phyloP scores from a whole-genome alignment of 35 echinoderm and acorn worm species.

The Apostichopus japonicus region DNA sequence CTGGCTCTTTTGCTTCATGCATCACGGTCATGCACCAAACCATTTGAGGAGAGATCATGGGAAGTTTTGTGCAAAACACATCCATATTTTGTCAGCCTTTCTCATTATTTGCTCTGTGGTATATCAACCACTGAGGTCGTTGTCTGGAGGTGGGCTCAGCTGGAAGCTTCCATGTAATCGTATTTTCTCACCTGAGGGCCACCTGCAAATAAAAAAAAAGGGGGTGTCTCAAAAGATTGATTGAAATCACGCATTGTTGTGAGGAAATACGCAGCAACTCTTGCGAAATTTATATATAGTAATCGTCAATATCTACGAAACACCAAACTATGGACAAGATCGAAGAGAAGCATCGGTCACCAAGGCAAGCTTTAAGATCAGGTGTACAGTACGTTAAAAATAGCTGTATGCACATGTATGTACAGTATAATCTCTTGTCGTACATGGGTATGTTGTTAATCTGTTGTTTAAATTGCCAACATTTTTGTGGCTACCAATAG shows the following conservation, averaged over 20 bases:
- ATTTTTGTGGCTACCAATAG: no score
- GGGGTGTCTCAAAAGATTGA: neutral
- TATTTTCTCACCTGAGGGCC: conserved; percentile 21
- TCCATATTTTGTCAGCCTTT: neutral
- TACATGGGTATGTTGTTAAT: no score
- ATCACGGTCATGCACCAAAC: neutral
- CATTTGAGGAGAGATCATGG: neutral
- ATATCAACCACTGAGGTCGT: neutral
- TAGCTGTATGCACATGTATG: no score
- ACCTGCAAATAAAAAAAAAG: neutral
- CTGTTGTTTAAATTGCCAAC: no score
- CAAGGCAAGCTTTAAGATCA: no score
- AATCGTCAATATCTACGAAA: no score
- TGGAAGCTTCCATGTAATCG: conserved; percentile 9
- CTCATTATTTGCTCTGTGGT: neutral
- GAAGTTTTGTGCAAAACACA: neutral
- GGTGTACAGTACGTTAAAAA: no score
- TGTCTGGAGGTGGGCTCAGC: conserved; percentile 11
- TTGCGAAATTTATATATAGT: neutral
- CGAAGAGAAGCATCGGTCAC: no score
- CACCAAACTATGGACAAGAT: no score
- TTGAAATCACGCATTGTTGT: conserved; percentile 14
- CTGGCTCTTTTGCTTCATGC: neutral
- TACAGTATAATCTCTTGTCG: no score
- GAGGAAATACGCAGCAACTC: neutral